phyloP scores from a whole-genome alignment of 1,140 invertebrate species.

The Marisa cornuarietis region DNA sequence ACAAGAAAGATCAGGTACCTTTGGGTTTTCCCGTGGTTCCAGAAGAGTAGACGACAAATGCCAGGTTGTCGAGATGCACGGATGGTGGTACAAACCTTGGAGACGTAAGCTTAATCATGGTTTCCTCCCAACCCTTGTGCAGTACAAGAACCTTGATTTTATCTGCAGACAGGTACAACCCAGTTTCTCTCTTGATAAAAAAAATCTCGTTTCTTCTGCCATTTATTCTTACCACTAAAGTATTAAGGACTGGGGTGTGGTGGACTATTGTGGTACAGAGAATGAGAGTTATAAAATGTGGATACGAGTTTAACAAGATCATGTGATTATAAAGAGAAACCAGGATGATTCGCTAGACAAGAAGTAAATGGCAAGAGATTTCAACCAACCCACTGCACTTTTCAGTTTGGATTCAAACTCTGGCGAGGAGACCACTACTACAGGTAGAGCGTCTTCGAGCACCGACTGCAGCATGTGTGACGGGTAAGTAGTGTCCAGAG shows the following conservation, averaged over 20 bases:
- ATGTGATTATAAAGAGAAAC: too few species aligned
- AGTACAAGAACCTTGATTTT: conserved; percentile 40
- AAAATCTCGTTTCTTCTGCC: too few species aligned
- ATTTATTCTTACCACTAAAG: too few species aligned
- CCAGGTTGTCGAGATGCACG: conserved; percentile 63
- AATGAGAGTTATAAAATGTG: too few species aligned
- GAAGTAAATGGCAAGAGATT: too few species aligned
- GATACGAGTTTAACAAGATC: too few species aligned
- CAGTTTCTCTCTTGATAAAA: too few species aligned
- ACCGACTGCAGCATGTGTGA: conserved; percentile 59
- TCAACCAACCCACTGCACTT: conserved; percentile 1
- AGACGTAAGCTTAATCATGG: conserved; percentile 26
- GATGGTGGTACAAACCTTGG: conserved; percentile 19
- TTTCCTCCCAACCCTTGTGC: conserved; percentile 49
- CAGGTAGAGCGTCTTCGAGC: conserved; percentile 63
- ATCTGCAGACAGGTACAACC: conserved; percentile 17
- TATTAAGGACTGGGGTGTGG: too few species aligned
- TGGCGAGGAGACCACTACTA: conserved; percentile 53
- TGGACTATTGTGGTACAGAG: too few species aligned
- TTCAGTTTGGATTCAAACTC: conserved; percentile 40
- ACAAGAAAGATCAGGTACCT: conserved; percentile 46
- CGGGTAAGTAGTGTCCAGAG: conserved; percentile 69
- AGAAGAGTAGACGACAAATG: conserved; percentile 69
- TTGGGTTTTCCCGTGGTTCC: conserved; percentile 72
- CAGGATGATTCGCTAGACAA: too few species aligned